Base-by-base conservation (phyloP, 2,797 vertebrate species). In the Melanotaenia pygmaea region DNA sequence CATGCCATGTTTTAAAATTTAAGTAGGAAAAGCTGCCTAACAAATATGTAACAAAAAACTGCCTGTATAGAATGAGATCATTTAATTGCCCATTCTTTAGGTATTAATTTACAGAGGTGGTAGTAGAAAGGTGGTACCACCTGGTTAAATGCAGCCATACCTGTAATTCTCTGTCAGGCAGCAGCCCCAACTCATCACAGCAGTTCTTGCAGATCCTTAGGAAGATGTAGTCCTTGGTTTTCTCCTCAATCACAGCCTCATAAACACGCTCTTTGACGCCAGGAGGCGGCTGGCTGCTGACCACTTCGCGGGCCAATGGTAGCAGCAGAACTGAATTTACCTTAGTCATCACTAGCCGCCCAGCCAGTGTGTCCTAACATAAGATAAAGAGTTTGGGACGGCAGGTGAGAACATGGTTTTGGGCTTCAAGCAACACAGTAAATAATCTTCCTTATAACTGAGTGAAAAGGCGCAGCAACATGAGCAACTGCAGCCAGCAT, bases 191-290 rank as follows among this genome's bases (percentile, higher is more conserved):
- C 87, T 99, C 98, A 5, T 96, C 95, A 28, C 97, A 99, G 94
- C 98, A 99, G 86, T 98, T 94, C 93, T 95, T 98, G 92, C 97
- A 99, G 91, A 99, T 94, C 89, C 98, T 96, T 87, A 99, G 91
- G 91, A 99, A 99, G 93, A 99, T 98, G 94, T 98, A 99, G 58
- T 99, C 98, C 94, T 99, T 99, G 75, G 98, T 99, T 92, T 99
- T 99, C 89, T 99, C 98, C 91, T 99, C 98, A 13, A 99, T 99
- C 82, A 97, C 93, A 76, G 98, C 97, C 92, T 99, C 97, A 64
- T 96, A 99, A 74, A 99, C 98, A 18, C 98, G 96, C 91, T 99
- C 98, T 95, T 98, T 99, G 92, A 96, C 96, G 83, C 97, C 97
- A 63, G 97, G 95, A 64, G 93, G 95, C 53, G 97, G 95, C 59